Percentiles rank a stretch among this genome's conserved stretches.
phyloP scores from a whole-genome alignment of 2,888 invertebrate genomes.

The Archips xylosteana region DNA sequence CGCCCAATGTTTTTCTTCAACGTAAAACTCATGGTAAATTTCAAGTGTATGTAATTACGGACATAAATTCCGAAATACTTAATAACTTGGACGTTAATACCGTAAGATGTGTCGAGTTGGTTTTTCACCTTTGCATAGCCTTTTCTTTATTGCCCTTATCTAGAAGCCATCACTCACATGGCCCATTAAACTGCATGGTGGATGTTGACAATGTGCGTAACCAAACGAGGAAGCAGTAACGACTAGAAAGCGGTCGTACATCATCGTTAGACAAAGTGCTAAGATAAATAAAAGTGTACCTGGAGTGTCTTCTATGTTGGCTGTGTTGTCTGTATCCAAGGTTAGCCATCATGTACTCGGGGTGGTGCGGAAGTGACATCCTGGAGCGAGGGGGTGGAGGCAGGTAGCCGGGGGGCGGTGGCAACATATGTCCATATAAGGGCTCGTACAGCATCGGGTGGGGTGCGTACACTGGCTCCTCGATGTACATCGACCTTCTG shows the following conservation, averaged over 20 bases:
- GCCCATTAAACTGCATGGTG: slow-evolving; percentile 7
- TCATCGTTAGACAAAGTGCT: background rate
- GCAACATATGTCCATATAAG: slow-evolving; percentile 66
- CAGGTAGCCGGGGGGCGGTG: slow-evolving; percentile 67
- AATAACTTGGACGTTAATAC: background rate
- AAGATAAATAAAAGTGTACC: slow-evolving; percentile 55
- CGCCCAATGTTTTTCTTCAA: no score
- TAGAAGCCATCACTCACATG: background rate
- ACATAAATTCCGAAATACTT: no score
- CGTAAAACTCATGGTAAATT: no score
- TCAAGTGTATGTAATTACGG: no score
- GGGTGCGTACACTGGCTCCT: slow-evolving; percentile 72
- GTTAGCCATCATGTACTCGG: slow-evolving; percentile 70
- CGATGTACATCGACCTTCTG: slow-evolving; percentile 74
- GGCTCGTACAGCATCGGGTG: slow-evolving; percentile 76
- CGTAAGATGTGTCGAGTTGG: background rate
- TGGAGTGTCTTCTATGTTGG: slow-evolving; percentile 74
- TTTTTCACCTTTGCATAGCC: background rate
- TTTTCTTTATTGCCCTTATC: background rate
- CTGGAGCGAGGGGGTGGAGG: slow-evolving; percentile 68
- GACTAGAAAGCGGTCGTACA: slow-evolving; percentile 1
- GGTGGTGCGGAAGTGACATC: slow-evolving; percentile 73
- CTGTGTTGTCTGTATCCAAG: slow-evolving; percentile 65
- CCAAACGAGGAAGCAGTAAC: background rate
- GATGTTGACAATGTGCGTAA: background rate